Evolutionary conservation across 2,888 invertebrate genomes (phyloP).

Genomic region (Drosophila kanekoi): DNA sequence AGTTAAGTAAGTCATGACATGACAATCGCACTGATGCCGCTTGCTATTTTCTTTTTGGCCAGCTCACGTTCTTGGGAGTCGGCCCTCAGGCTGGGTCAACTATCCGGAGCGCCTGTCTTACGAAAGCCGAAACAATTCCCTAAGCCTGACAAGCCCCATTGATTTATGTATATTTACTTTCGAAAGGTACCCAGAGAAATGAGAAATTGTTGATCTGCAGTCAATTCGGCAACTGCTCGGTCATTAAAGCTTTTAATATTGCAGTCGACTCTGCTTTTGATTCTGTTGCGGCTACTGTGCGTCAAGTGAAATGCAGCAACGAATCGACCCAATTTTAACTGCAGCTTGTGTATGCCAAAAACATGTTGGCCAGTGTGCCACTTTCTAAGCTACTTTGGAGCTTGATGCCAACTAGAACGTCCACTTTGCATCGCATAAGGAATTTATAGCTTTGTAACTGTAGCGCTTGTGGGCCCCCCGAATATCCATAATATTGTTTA

Average conservation of each 20-base stretch:
- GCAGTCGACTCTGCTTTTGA: constrained; percentile 18
- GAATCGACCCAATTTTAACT: constrained; percentile 57
- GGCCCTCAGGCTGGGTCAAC: constrained; percentile 56
- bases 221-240: constrained; percentile 33
- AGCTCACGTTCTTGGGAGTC: constrained; percentile 58
- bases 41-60: constrained; percentile 36
- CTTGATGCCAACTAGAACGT: constrained; percentile 64
- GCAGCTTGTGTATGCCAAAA: constrained; percentile 45
- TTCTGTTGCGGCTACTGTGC: constrained; percentile 61
- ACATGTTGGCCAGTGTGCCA: constrained; percentile 71
- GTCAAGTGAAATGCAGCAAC: constrained; percentile 65
- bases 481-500: constrained; percentile 33
- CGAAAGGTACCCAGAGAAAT: constrained; percentile 40
- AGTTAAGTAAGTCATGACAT: constrained; percentile 79
- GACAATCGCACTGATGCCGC: constrained; percentile 70
- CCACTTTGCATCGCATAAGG: constrained; percentile 63
- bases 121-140: constrained; percentile 44
- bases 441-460: constrained; percentile 46
- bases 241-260: constrained; percentile 61
- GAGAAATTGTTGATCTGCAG: constrained; percentile 7
- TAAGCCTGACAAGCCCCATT: constrained; percentile 43
- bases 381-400: constrained; percentile 52
- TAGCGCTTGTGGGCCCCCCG: constrained; percentile 20
- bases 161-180: constrained; percentile 71
- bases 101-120: constrained; percentile 36